Percentiles rank a stretch among this genome's conserved stretches.
Conservation (phyloP, 2,888 invertebrate genomes). For the Chloroclysta siterata region DNA sequence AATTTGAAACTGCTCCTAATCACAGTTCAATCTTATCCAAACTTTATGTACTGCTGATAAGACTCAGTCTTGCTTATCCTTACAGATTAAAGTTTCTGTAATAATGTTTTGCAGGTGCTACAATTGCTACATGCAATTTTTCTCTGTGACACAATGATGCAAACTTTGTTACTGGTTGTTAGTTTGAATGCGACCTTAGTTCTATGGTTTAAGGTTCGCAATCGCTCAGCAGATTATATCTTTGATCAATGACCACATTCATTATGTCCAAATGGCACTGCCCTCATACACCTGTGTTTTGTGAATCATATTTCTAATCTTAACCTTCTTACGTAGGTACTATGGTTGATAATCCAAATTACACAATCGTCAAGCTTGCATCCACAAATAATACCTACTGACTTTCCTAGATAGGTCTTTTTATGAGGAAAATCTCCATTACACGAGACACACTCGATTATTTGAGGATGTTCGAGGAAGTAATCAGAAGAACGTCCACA, state of each 20-base stretch:
- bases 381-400: too few relatives aligned
- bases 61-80: neutral
- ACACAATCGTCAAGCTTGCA: too few relatives aligned
- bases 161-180: neutral
- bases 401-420: too few relatives aligned
- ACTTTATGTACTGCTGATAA: conserved; percentile 5
- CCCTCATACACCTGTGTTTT: conserved; percentile 8
- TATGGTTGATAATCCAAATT: neutral
- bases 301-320: conserved; percentile 11
- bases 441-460: too few relatives aligned
- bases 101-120: neutral
- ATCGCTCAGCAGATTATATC: neutral
- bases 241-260: conserved; percentile 11
- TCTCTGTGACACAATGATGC: neutral
- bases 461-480: too few relatives aligned
- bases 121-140: neutral
- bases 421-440: too few relatives aligned
- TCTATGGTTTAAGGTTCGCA: conserved; percentile 1
- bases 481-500: too few relatives aligned
- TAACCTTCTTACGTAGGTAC: neutral
- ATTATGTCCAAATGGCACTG: conserved; percentile 2
- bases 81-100: neutral
- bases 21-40: neutral
- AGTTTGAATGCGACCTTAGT: neutral
- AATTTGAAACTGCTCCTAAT: neutral